These are phyloP conservation scores for Psettodes erumei DNA, from an alignment of 2,113 vertebrate species.

Conservation along the genomic window DNA sequence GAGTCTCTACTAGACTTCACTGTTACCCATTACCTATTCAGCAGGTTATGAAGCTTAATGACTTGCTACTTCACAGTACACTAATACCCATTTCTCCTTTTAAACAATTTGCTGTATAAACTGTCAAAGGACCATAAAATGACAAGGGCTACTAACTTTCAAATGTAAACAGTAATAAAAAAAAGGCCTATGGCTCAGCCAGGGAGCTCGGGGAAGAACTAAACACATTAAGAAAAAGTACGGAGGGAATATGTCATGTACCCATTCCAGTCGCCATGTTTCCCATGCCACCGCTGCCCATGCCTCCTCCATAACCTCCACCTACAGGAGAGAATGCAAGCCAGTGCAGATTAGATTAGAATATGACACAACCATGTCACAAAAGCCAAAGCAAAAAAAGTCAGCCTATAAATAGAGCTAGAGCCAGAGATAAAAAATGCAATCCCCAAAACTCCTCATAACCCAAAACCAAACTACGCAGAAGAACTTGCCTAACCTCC, in stretches of 20 bases:
- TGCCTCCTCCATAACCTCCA: slow-evolving; percentile 93
- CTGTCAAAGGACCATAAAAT: slow-evolving; percentile 12
- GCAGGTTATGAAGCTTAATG: neutral
- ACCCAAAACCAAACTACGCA: neutral
- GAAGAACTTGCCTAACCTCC: neutral
- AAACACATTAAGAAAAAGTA: neutral
- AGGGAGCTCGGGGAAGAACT: neutral
- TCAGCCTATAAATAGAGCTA: neutral
- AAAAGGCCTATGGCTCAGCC: neutral
- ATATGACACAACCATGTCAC: neutral
- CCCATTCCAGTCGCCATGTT: slow-evolving; percentile 93
- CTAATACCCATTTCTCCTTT: neutral
- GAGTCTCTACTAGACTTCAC: neutral
- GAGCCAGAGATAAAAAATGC: neutral
- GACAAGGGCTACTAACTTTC: neutral
- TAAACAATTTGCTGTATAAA: slow-evolving; percentile 1
- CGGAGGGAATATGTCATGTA: slow-evolving; percentile 80
- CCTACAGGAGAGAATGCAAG: slow-evolving; percentile 80
- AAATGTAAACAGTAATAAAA: slow-evolving; percentile 12
- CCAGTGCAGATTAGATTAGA: slow-evolving; percentile 9
- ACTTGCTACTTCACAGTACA: neutral
- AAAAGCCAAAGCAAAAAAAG: slow-evolving; percentile 1
- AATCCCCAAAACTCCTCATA: neutral
- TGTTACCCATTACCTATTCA: neutral
- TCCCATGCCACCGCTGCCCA: slow-evolving; percentile 93